Conservation (phyloP, 2,888 invertebrate species). For the Drosophila crucigera region DNA sequence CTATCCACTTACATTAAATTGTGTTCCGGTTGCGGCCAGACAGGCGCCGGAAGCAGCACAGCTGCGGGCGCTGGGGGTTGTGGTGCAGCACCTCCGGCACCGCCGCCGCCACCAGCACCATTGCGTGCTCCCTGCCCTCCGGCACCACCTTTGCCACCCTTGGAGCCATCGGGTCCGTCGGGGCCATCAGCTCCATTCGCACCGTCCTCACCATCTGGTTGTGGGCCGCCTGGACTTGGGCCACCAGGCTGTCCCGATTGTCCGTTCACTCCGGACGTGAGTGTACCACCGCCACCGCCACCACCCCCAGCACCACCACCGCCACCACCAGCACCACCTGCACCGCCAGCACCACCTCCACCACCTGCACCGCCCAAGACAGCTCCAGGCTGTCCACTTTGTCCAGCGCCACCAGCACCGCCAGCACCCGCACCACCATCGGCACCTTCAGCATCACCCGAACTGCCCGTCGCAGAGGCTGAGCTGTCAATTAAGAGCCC, state of each 20-base stretch:
- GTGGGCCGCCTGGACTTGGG: conserved; percentile 64
- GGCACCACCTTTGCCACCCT: conserved; percentile 79
- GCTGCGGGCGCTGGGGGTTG: conserved; percentile 45
- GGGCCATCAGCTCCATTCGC: conserved; percentile 75
- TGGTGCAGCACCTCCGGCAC: conserved; percentile 68
- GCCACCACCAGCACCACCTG: conserved; percentile 66
- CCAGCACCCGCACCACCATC: not conserved
- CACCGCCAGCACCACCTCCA: conserved; percentile 57
- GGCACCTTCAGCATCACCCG: conserved; percentile 3
- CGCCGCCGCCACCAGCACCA: conserved; percentile 77
- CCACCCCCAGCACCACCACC: conserved; percentile 63
- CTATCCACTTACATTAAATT: conserved; percentile 58
- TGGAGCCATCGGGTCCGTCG: conserved; percentile 76
- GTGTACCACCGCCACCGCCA: conserved; percentile 69
- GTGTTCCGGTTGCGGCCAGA: conserved; percentile 57
- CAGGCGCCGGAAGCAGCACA: conserved; percentile 61
- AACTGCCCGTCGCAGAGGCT: conserved; percentile 1
- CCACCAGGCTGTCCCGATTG: conserved; percentile 65
- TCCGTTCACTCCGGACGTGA: conserved; percentile 64
- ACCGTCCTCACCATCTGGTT: conserved; percentile 75
- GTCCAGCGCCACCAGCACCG: not conserved
- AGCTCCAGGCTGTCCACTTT: not conserved
- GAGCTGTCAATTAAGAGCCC: conserved; percentile 4
- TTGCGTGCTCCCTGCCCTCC: conserved; percentile 77
- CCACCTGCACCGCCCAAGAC: not conserved